Conservation (phyloP, 1,140 invertebrate species). For the roundworm (Caenorhabditis elegans) region WBcel235 BX284606.5:7213001-7213500, state of each 20-base stretch:
- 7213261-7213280: background rate
- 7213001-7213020: background rate
- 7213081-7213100: too few relatives aligned
- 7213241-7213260: background rate
- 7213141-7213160: conserved; percentile 32
- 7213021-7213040: background rate
- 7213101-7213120: conserved; percentile 31
- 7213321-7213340: background rate
- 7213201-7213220: conserved; percentile 20
- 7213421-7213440: background rate
- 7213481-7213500: background rate
- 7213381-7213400: too few relatives aligned
- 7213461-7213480: background rate
- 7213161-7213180: background rate
- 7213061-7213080: conserved; percentile 22
- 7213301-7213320: too few relatives aligned
- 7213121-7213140: conserved; percentile 33
- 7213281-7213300: background rate
- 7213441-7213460: background rate
- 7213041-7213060: background rate
- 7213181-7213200: background rate
- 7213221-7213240: conserved; percentile 2
- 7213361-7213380: too few relatives aligned
- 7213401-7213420: too few relatives aligned
- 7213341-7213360: background rate